Evolutionary conservation across 2,888 invertebrate species (phyloP).

Genomic region (Drosophila subquinaria): DNA sequence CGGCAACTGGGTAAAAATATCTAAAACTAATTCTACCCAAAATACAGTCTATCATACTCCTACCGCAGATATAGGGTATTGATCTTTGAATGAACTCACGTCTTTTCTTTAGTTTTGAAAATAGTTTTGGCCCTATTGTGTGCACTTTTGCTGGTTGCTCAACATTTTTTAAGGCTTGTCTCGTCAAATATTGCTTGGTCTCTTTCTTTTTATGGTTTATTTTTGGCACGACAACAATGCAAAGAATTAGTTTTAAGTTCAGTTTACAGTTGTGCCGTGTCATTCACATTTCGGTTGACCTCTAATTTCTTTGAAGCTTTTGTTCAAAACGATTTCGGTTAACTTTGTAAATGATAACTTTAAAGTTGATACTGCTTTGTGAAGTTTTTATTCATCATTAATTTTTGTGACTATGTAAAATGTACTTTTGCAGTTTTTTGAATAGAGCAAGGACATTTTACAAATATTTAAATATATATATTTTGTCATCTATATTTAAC

Average conservation of each 20-base stretch:
- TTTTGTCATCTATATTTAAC: neutral
- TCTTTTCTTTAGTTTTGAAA: conserved; percentile 8
- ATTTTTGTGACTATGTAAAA: conserved; percentile 12
- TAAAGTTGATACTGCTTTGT: neutral
- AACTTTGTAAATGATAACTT: conserved; percentile 13
- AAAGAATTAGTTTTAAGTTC: conserved; percentile 20
- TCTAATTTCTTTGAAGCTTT: conserved; percentile 11
- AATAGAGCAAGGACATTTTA: neutral
- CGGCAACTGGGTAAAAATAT: too few species aligned
- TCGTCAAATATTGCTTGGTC: neutral
- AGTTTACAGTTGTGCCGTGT: conserved; percentile 23
- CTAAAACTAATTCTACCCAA: neutral
- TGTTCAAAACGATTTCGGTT: conserved; percentile 1
- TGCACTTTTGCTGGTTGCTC: conserved; percentile 12
- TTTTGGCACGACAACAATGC: conserved; percentile 34
- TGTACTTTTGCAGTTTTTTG: neutral
- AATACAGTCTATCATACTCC: neutral
- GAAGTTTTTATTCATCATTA: neutral
- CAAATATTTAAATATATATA: neutral
- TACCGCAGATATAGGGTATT: neutral
- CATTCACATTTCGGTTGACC: conserved; percentile 20
- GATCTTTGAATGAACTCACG: conserved; percentile 19
- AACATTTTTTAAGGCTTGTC: conserved; percentile 28
- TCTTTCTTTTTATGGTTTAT: conserved; percentile 33
- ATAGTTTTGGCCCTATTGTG: neutral